Base-by-base conservation (phyloP, 2,113 vertebrate genomes). In the Megaceryle torquata region DNA sequence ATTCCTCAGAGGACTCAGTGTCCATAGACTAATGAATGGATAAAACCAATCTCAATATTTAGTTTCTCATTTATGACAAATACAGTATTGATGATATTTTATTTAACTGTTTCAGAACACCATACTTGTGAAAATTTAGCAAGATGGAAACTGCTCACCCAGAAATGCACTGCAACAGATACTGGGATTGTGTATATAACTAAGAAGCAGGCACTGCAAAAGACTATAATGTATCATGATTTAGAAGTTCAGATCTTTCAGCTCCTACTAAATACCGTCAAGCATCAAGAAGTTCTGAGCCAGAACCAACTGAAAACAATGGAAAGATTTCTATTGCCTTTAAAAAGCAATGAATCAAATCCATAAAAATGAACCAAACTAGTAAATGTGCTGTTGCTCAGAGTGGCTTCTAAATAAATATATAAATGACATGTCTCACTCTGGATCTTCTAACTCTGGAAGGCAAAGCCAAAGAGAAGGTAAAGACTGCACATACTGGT, bases 1-100 rank as follows among this genome's bases (percentile, higher is more conserved):
- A 96, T 96, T 98, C 96, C 97, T 98, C 89, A 59, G 96, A 96
- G 96, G 89, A 97, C 93, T 95, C 1, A 1, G 89, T 98, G 97
- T 98, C 97, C 96, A 92, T 97, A 97, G 97, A 97, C 95, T 96
- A 97, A 96, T 91, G 97, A 97, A 96, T 91, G 97, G 96, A 96
- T 98, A 96, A 97, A 97, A 94, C 87, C 11, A 14, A 96, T 96
- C 96, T 96, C 78, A 86, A 91, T 93, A 94, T 94, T 97, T 82
- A 94, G 93, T 92, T 97, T 96, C 95, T 93, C 50, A 15, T 89
- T 97, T 97, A 95, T 96, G 95, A 96, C 97, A 97, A 97, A 97
- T 95, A 94, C 44, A 94, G 95, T 93, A 95, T 94, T 86, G 92
- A 97, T 94, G 91, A 93, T 96, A 88, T 94, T 97, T 95, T 91